Base-by-base conservation (phyloP, 2,113 vertebrate species). In the Phainopepla nitens region DNA sequence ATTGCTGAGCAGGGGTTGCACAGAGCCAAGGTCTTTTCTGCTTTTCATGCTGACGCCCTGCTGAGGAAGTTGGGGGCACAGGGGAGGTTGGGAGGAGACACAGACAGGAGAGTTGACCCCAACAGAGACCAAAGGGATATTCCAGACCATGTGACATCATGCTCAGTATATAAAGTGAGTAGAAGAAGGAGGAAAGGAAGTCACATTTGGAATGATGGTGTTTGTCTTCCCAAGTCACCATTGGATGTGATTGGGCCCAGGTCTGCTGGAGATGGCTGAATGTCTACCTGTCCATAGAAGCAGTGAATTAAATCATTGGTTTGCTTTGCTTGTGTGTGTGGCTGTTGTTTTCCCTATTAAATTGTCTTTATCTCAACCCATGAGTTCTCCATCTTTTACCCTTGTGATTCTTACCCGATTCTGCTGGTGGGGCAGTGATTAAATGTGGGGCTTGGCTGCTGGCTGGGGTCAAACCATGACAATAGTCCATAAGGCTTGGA, bases 81-180 rank as follows among this genome's bases (percentile, higher is more conserved):
- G 7, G 21, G 15, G 19, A 58, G 15, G 2, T 0, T 50, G 22
- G 33, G 13, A 73, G 19, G 36, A 33, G 36, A 11, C 58, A 57
- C 21, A 64, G 58, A 2, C 10, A 8, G 17, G 50, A 65, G 31
- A 72, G 14, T 11, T 22, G 49, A 80, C 6, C 44, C 31, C 5
- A 33, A 2, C 2, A 16, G 50, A 73, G 50, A 73, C 23, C 33
- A 66, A 33, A 51, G 51, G 13, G 44, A 7, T 33, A 6, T 66
- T 58, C 10, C 27, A 66, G 10, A 14, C 33, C 10, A 2, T 7
- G 1, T 3, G 3, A 0, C 10, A 73, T 45, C 2, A 2, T 11
- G 8, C 5, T 51, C 19, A 24, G 6, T 29, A 1, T 7, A 23
- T 28, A 39, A 33, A 51, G 19, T 7, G 15, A 1, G 9, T 1